Evolutionary conservation across 2,113 vertebrate species (phyloP), one percentile per base, ranked within the genome.

Genomic region (Scomber colias): DNA sequence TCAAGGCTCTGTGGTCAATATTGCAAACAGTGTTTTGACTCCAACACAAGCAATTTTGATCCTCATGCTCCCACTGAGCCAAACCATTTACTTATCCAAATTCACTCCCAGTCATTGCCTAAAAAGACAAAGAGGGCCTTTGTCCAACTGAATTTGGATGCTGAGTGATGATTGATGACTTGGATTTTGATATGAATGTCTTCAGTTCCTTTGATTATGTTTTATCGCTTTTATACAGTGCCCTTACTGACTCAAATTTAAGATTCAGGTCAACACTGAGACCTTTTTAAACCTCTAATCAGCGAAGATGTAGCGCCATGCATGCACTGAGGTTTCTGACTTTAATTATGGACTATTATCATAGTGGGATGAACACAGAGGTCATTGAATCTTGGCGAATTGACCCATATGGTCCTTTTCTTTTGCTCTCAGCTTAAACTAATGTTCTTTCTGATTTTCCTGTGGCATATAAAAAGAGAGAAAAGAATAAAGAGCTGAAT

Each of bases 21-120:
- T 71, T 70, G 79, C 77, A 89, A 90, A 89, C 85, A 89, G 65
- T 21, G 82, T 81, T 80, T 74, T 63, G 60, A 64, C 59, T 86
- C 87, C 49, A 91, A 84, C 62, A 83, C 90, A 91, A 92, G 88
- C 89, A 87, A 19, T 85, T 90, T 74, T 86, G 82, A 92, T 91
- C 82, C 80, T 35, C 16, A 59, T 11, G 48, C 71, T 82, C 86
- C 73, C 82, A 54, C 86, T 62, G 86, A 87, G 87, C 72, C 82
- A 89, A 89, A 27, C 83, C 87, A 88, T 87, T 89, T 87, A 82
- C 91, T 88, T 86, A 84, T 84, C 72, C 77, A 89, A 73, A 89
- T 90, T 68, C 70, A 88, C 82, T 89, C 68, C 59, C 83, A 75
- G 65, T 75, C 63, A 75, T 75, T 71, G 79, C 82, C 76, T 70